These are phyloP conservation scores for Periplaneta americana DNA, from an alignment of 1,140 invertebrate species.

Conservation along the genomic window DNA sequence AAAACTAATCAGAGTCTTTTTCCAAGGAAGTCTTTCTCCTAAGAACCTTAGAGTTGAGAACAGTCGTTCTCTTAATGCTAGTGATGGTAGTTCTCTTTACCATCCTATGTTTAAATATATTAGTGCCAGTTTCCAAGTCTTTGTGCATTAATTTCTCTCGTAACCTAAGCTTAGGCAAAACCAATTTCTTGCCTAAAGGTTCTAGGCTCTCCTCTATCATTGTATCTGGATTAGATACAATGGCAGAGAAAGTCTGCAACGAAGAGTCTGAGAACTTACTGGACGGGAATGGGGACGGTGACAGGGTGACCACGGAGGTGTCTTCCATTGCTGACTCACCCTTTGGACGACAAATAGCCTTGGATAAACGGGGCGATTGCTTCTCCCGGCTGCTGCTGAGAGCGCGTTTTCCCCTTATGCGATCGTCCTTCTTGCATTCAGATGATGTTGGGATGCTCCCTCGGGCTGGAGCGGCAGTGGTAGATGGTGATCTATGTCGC, in stretches of 20 bases:
- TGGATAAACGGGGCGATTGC: not conserved
- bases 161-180: slow-evolving; percentile 1
- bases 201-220: not conserved
- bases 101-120: slow-evolving; percentile 14
- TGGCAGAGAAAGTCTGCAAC: not conserved
- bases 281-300: not conserved
- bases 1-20: not conserved
- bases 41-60: slow-evolving; percentile 10
- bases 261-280: not conserved
- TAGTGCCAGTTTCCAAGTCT: not conserved
- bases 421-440: not conserved
- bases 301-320: not conserved
- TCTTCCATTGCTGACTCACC: not conserved
- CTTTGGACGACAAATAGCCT: not conserved
- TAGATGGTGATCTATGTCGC: not conserved
- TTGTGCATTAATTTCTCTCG: not conserved
- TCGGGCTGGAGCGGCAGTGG: not conserved
- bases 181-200: not conserved
- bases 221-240: not conserved
- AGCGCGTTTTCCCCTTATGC: not conserved
- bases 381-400: slow-evolving; percentile 7
- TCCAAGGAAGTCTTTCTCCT: slow-evolving; percentile 3
- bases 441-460: not conserved
- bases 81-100: slow-evolving; percentile 10
- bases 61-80: slow-evolving; percentile 11